A percentile compares a stretch with the other conserved stretches of the same genome.
Conservation (phyloP, 2,888 invertebrate genomes). For the Ophion ventricosus region DNA sequence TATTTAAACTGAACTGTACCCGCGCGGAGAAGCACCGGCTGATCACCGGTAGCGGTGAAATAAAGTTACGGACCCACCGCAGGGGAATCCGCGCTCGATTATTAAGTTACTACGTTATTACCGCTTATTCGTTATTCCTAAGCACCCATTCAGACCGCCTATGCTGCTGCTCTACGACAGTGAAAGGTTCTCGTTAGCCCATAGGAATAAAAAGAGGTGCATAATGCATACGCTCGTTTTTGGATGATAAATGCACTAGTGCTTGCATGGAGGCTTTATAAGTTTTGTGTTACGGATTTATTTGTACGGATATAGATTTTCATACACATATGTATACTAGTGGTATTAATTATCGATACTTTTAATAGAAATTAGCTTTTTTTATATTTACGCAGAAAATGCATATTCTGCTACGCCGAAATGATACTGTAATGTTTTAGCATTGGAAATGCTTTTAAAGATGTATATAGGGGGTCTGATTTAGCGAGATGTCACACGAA, state of each 20-base stretch:
- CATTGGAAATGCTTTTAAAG: too few relatives aligned
- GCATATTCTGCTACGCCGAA: too few relatives aligned
- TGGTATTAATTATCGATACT: too few relatives aligned
- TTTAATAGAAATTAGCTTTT: too few relatives aligned
- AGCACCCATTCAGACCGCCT: conserved; percentile 58
- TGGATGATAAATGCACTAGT: conserved; percentile 38
- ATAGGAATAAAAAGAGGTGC: conserved; percentile 49
- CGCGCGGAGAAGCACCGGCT: conserved; percentile 5
- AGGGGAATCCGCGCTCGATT: conserved; percentile 48
- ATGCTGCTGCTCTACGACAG: conserved; percentile 33
- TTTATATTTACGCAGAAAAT: too few relatives aligned
- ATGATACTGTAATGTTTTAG: too few relatives aligned
- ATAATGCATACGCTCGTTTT: conserved; percentile 49
- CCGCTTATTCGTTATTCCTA: conserved; percentile 62
- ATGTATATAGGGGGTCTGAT: too few relatives aligned
- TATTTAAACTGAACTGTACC: conserved; percentile 1
- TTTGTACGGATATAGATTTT: too few relatives aligned
- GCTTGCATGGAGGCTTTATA: conserved; percentile 31
- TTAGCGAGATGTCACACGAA: too few relatives aligned
- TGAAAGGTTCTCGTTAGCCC: conserved; percentile 63
- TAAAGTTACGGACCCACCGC: conserved; percentile 30
- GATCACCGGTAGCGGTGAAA: conserved; percentile 47
- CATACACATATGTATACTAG: background rate
- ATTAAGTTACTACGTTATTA: conserved; percentile 64
- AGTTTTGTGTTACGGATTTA: conserved; percentile 53